Conservation (phyloP, 2,113 vertebrate genomes). For the Rhagologus leucostigma region DNA sequence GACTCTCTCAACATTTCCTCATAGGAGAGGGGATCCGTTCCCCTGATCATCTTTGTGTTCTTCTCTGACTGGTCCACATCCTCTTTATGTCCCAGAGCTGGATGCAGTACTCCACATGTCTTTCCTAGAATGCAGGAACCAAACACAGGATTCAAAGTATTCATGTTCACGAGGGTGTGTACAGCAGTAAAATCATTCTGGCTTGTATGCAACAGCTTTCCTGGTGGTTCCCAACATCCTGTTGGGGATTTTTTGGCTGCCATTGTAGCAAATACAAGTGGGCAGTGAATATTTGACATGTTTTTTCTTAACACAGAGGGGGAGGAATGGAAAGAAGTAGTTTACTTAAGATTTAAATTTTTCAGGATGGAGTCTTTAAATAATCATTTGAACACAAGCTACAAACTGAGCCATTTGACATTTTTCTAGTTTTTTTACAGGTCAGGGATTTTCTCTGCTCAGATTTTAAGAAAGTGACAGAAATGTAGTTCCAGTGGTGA, state of each 20-base stretch:
- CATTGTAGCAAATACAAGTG: not conserved
- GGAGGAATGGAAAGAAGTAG: not conserved
- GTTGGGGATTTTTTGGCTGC: not conserved
- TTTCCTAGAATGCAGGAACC: not conserved
- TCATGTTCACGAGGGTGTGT: not conserved
- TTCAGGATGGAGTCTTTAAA: slow-evolving; percentile 40
- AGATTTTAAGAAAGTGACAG: not conserved
- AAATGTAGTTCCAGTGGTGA: not conserved
- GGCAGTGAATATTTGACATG: not conserved
- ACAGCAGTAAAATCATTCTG: not conserved
- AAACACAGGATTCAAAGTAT: not conserved
- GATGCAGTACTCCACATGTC: fast-evolving
- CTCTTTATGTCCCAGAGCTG: not conserved
- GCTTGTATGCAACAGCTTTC: not conserved
- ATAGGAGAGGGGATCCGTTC: not conserved
- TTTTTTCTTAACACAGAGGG: not conserved
- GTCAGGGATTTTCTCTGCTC: slow-evolving; percentile 21
- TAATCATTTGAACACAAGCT: slow-evolving; percentile 30
- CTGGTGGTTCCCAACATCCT: not conserved
- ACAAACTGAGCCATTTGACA: slow-evolving; percentile 21
- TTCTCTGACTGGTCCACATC: not conserved
- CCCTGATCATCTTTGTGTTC: not conserved
- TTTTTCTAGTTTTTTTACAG: slow-evolving; percentile 8
- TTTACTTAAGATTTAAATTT: slow-evolving; percentile 32
- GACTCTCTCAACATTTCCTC: not conserved